phyloP scores from a whole-genome alignment of 2,888 invertebrate genomes.

The Tetranychus truncatus region DNA sequence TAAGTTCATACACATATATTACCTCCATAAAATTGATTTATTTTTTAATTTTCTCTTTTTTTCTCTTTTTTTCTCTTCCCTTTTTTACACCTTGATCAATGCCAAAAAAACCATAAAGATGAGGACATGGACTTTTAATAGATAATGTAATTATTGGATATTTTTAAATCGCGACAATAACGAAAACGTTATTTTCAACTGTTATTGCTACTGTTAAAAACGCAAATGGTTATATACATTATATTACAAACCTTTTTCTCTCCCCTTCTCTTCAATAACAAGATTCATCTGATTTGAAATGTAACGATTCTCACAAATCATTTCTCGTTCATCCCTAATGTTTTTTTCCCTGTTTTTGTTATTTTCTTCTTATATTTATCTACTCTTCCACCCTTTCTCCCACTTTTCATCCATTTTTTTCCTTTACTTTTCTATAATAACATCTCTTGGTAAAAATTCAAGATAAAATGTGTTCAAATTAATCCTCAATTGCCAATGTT shows the following conservation, averaged over 20 bases:
- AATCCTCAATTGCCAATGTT: not conserved
- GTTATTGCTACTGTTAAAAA: not conserved
- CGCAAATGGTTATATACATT: not conserved
- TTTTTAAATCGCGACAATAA: slow-evolving; percentile 1
- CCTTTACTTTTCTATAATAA: not conserved
- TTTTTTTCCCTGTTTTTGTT: not conserved
- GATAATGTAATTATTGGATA: not conserved
- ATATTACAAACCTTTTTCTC: no score
- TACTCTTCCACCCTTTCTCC: not conserved
- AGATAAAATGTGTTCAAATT: not conserved
- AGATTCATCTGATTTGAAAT: not conserved
- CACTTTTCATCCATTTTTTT: not conserved
- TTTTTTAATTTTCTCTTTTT: no score
- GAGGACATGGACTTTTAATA: not conserved
- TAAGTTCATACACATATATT: no score
- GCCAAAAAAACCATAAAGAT: not conserved
- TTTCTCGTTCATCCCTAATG: not conserved
- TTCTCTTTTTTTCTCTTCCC: not conserved
- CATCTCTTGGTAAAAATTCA: not conserved
- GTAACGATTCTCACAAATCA: not conserved
- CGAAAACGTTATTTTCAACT: not conserved
- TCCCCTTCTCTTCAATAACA: not conserved
- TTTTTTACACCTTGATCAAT: not conserved
- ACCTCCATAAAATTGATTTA: no score
- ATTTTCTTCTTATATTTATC: not conserved